These are phyloP conservation scores for Sebastes matsubarae DNA, from an alignment of 2,797 vertebrate species.

Conservation along the genomic window DNA sequence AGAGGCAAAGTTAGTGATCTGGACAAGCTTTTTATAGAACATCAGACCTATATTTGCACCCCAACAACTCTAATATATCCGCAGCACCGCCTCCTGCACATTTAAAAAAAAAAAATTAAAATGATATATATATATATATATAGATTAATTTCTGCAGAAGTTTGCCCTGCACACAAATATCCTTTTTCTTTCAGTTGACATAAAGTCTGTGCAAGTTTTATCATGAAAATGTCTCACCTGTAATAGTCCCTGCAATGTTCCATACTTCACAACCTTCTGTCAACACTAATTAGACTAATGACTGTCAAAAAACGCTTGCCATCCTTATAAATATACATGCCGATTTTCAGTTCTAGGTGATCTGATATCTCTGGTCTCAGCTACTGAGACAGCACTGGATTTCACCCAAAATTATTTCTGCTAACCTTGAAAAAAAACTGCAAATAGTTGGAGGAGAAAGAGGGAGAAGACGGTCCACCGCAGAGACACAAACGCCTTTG, in stretches of 20 bases:
- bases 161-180: background rate
- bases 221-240: background rate
- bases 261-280: background rate
- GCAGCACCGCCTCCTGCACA: background rate
- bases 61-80: background rate
- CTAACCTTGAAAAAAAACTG: constrained; percentile 9
- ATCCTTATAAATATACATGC: background rate
- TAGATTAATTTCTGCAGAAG: background rate
- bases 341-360: background rate
- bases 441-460: constrained; percentile 33
- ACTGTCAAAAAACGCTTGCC: background rate
- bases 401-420: constrained; percentile 3
- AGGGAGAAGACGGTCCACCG: constrained; percentile 26
- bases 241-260: background rate
- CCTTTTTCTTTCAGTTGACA: background rate
- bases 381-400: background rate
- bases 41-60: background rate
- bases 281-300: background rate
- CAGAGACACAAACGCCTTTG: constrained; percentile 53
- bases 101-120: background rate
- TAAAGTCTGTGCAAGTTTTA: background rate
- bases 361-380: background rate
- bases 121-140: too few relatives aligned
- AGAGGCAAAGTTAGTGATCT: background rate
- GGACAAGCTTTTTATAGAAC: too few relatives aligned